Evolutionary conservation across 2,888 invertebrate species (phyloP).

Genomic region (Carterocephalus palaemon): DNA sequence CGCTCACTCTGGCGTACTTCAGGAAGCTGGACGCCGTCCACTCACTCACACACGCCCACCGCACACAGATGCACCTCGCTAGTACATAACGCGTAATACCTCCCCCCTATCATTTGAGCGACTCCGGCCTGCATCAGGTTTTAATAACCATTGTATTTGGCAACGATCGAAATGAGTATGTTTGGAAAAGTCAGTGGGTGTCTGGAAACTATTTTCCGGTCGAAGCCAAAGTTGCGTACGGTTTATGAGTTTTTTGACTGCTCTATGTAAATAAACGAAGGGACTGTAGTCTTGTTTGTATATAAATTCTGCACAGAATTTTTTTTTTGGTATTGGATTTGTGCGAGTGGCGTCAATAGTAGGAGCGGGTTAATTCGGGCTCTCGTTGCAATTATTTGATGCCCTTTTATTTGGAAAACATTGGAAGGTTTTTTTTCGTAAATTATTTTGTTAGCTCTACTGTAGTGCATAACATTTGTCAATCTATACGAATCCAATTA

Average conservation of each 20-base stretch:
- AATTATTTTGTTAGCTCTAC: constrained; percentile 13
- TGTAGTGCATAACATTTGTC: constrained; percentile 7
- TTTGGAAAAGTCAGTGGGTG: constrained; percentile 55
- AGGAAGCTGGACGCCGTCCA: constrained; percentile 72
- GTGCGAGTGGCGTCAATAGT: constrained; percentile 23
- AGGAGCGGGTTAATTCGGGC: constrained; percentile 21
- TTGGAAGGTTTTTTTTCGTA: constrained; percentile 22
- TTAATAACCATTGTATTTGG: constrained; percentile 79
- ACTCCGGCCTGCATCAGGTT: constrained; percentile 55
- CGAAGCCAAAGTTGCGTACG: constrained; percentile 40
- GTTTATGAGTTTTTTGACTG: constrained; percentile 39
- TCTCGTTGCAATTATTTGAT: constrained; percentile 22
- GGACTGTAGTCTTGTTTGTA: constrained; percentile 26
- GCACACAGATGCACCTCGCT: constrained; percentile 23
- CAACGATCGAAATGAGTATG: constrained; percentile 74
- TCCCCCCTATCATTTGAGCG: constrained; percentile 57
- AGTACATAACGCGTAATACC: constrained; percentile 45
- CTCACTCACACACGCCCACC: constrained; percentile 48
- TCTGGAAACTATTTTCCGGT: constrained; percentile 58
- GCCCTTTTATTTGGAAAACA: constrained; percentile 23
- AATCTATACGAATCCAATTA: too few species aligned
- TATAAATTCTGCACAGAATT: constrained; percentile 23
- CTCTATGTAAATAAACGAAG: constrained; percentile 25
- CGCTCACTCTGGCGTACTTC: constrained; percentile 60
- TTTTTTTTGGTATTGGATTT: constrained; percentile 25